Conservation (phyloP, 2,888 invertebrate species). For the Cosmorhoe ocellata region DNA sequence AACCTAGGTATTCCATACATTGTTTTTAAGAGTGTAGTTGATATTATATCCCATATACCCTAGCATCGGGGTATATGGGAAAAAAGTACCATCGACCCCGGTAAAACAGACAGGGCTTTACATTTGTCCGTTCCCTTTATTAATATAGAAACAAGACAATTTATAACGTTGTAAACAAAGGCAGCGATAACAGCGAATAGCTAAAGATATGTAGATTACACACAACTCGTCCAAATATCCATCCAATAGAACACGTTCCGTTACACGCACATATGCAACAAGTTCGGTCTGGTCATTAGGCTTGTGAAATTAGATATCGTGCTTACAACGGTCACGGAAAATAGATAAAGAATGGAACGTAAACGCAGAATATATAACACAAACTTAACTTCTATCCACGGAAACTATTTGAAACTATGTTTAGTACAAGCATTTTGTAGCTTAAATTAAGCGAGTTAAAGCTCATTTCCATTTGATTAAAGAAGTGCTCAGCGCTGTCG, state of each 20-base stretch:
- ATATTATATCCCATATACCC: neutral
- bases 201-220: constrained; percentile 3
- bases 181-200: constrained; percentile 3
- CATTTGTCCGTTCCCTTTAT: neutral
- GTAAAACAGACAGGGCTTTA: too few relatives aligned
- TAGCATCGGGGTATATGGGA: too few relatives aligned
- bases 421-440: neutral
- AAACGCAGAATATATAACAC: constrained; percentile 6
- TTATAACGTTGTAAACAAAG: constrained; percentile 9
- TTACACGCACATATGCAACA: constrained; percentile 37
- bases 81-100: too few relatives aligned
- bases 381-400: neutral
- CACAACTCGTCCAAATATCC: neutral
- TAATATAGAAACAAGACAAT: constrained; percentile 1
- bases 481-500: too few relatives aligned
- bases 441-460: neutral
- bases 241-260: constrained; percentile 17
- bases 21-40: too few relatives aligned
- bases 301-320: constrained; percentile 37
- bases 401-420: too few relatives aligned
- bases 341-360: constrained; percentile 35
- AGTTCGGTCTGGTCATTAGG: constrained; percentile 34
- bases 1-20: too few relatives aligned
- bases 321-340: constrained; percentile 33
- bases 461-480: neutral